Base-by-base conservation (phyloP, 2,888 invertebrate species). In the Amphipyra tragopoginis region DNA sequence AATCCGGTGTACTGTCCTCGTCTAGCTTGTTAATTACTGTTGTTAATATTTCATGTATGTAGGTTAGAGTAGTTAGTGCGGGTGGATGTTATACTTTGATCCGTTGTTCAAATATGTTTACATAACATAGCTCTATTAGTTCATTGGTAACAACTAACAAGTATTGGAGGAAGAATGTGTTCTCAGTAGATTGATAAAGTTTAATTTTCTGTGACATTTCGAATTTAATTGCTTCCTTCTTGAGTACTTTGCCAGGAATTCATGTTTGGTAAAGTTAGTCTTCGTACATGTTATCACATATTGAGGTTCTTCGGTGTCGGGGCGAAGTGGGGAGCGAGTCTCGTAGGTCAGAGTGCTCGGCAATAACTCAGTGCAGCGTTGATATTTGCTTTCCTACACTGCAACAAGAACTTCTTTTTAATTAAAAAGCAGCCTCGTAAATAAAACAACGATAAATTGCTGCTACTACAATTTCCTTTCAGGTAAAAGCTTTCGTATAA, bases 11-110 rank as follows among this genome's bases (percentile, higher is more conserved):
- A 51, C 54, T 74, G 71, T 75, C 66, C 74, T 64, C 67, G 54
- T 42, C 63, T 74, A 78, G 72, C 75, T 79, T 59, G 72, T 76
- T 83, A 82, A 85, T 79, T 75, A 59, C 47, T 57, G 44, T 54
- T 72, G 65, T 77, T 77, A 69, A 74, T 70, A 66, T 57, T 63
- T 71, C 43, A 69, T 65, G 50, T 62, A 68, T 45, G 49, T 66
- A 60, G 72, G 64, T 70, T 62, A 55, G 29, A 50, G 49, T 44
- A 59, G 58, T 75, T 72, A 55, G 45, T 55, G 44, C 55, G 45
- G 51, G 51, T 60, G 48, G 45, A 36, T 62, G 50, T 44, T 62
- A 66, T 53, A 65, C 48, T 72, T 57, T 65, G 51, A 65, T 69
- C 57, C 51, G 45, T 7, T 42, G 14, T 50, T 54, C 42, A n/a